Base-by-base conservation (phyloP, 2,797 vertebrate genomes). In the Acrocephalus scirpaceus region DNA sequence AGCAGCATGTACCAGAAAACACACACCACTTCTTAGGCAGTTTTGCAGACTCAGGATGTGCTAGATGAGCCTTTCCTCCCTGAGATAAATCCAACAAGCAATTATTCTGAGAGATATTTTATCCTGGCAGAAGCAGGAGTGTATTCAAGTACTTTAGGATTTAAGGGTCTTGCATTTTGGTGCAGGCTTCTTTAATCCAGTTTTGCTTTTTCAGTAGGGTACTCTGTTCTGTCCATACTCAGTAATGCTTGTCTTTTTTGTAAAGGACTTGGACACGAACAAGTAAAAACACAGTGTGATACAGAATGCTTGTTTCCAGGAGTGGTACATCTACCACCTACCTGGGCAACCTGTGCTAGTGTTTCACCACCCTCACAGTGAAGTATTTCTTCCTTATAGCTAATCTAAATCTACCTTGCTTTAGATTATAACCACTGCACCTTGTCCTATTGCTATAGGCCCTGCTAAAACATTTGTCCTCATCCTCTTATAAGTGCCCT, bases 21-120 rank as follows among this genome's bases (percentile, higher is more conserved):
- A 40, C 51, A 38, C 70, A 91, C 47, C 20, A 75, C 16, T 78
- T 80, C 48, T 47, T 64, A 56, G 56, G 27, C 66, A 78, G 32
- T 90, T 96, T 83, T 96, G 62, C 76, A 95, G 56, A 86, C 70
- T 93, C 87, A 86, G 76, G 56, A 66, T 75, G 51, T 78, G 34
- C 79, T 65, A 76, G 51, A 72, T 36, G 32, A 91, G 16, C 47
- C 27, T 86, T 92, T 91, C 51, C 18, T 69, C 36, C 72, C 62
- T 25, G 47, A 92, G 62, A 83, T 84, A 91, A 96, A 92, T 84
- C n/a, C 44, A 90, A 60, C 9, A 29, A 40, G 36, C 44, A 91
- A 75, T 86, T 93, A 81, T 71, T 82, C 47, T 11, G 54, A 93
- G 58, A 80, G 53, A 65, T 58, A 81, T 77, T 89, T 83, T 91